A percentile compares a stretch with the other conserved stretches of the same genome.
Conservation (phyloP, 1,140 invertebrate species). For the Ooceraea biroi region DNA sequence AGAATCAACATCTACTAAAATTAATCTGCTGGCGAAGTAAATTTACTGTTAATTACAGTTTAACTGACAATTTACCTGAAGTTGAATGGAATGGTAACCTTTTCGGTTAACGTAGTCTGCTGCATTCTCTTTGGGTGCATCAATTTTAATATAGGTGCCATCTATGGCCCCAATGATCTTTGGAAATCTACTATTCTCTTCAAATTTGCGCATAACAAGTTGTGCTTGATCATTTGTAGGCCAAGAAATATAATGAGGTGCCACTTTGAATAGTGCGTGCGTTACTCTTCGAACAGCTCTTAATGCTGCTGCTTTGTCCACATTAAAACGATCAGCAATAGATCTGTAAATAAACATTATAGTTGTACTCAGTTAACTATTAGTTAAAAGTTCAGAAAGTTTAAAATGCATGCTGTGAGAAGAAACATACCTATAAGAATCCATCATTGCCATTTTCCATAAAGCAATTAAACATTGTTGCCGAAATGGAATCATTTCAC, state of each 20-base stretch:
- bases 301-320: not conserved
- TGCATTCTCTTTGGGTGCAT: constrained; percentile 1
- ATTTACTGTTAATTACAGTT: no score
- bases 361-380: no score
- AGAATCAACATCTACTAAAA: no score
- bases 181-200: not conserved
- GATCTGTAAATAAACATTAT: constrained; percentile 11
- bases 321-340: constrained; percentile 8
- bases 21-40: no score
- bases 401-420: no score
- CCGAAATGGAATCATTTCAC: not conserved
- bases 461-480: constrained; percentile 5
- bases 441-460: constrained; percentile 17
- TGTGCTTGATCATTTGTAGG: not conserved
- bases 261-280: not conserved
- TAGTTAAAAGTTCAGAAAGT: no score
- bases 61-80: no score
- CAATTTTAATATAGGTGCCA: not conserved
- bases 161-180: constrained; percentile 21
- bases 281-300: constrained; percentile 10
- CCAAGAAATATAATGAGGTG: not conserved
- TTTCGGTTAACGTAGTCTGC: constrained; percentile 28
- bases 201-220: not conserved
- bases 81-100: constrained; percentile 13
- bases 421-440: constrained; percentile 15